Conservation (phyloP, 1,140 invertebrate genomes). For the Drosophila sechellia region DNA sequence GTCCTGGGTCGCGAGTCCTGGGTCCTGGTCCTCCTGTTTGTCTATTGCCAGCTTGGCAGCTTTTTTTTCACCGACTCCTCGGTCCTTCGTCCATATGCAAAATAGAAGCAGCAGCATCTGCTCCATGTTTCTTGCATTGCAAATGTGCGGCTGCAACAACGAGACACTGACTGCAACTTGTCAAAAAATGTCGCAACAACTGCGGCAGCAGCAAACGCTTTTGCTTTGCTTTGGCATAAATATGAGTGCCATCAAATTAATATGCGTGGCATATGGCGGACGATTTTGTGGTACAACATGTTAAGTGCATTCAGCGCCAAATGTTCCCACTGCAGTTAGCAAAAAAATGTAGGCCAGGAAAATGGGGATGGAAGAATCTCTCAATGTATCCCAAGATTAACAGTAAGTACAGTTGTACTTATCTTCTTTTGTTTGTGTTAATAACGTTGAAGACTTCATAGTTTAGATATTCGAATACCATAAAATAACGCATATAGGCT, state of each 20-base stretch:
- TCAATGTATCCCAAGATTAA: background rate
- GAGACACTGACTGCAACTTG: conserved; percentile 71
- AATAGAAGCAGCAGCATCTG: conserved; percentile 65
- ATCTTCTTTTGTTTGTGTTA: background rate
- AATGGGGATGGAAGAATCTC: background rate
- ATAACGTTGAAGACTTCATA: too few relatives aligned
- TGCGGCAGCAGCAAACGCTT: conserved; percentile 32
- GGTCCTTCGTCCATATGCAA: conserved; percentile 75
- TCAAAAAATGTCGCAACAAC: conserved; percentile 77
- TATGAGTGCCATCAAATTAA: conserved; percentile 83
- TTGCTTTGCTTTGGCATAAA: conserved; percentile 79
- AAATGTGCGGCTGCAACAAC: conserved; percentile 40
- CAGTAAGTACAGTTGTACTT: too few relatives aligned
- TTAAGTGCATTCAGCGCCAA: conserved; percentile 74
- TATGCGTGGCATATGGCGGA: conserved; percentile 81
- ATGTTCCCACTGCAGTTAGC: conserved; percentile 13
- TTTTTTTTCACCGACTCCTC: conserved; percentile 25
- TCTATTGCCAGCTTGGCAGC: conserved; percentile 70
- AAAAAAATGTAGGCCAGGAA: background rate
- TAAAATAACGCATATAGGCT: too few relatives aligned
- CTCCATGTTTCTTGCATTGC: conserved; percentile 50
- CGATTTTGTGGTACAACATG: conserved; percentile 82
- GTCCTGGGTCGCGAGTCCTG: conserved; percentile 16
- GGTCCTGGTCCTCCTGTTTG: conserved; percentile 23
- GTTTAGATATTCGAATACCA: too few relatives aligned